phyloP scores from a whole-genome alignment of 2,888 invertebrate species.

The Eupeodes latifasciatus region DNA sequence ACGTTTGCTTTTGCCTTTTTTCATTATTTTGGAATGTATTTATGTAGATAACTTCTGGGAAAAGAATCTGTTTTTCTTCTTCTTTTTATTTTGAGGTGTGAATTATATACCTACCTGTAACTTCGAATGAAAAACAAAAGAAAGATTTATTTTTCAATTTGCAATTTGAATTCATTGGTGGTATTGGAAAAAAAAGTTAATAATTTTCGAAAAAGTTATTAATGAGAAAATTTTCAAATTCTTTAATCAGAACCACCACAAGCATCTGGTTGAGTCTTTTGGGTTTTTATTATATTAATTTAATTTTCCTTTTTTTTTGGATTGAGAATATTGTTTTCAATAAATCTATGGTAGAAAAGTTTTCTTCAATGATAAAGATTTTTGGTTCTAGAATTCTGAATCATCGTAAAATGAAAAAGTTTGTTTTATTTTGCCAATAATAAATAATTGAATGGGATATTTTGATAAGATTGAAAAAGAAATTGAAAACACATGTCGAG shows the following conservation, averaged over 20 bases:
- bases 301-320: neutral
- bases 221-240: constrained; percentile 21
- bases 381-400: too few species aligned
- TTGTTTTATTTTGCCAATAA: neutral
- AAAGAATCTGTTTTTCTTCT: neutral
- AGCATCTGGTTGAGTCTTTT: constrained; percentile 16
- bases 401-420: too few species aligned
- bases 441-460: neutral
- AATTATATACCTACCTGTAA: neutral
- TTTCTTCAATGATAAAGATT: neutral
- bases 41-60: neutral
- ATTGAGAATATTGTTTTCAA: neutral
- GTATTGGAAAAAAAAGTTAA: constrained; percentile 14
- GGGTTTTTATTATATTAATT: neutral
- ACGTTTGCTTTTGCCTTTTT: neutral
- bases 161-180: neutral
- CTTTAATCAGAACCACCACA: neutral
- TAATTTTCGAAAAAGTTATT: neutral
- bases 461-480: neutral
- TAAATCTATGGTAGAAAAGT: neutral
- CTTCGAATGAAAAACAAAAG: constrained; percentile 7
- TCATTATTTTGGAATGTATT: constrained; percentile 18
- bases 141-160: constrained; percentile 18
- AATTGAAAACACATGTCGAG: neutral
- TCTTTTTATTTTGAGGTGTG: constrained; percentile 2